Evolutionary conservation across 2,888 invertebrate genomes (phyloP).

Genomic region (Phortica magna): DNA sequence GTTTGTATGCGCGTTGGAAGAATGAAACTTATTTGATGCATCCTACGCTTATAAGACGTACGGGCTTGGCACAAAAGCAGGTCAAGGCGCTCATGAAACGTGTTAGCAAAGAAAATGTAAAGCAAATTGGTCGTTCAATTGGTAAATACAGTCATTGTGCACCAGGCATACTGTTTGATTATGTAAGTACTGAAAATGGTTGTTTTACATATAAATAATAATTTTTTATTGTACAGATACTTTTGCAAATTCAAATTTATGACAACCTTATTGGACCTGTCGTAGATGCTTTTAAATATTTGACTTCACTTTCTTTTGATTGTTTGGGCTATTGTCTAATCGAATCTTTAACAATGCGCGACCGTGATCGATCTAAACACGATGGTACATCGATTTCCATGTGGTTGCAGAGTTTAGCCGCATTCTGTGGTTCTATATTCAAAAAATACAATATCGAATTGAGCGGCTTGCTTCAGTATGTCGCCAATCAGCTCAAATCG

Average conservation of each 20-base stretch:
- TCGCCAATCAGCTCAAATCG: conserved; percentile 97
- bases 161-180: conserved; percentile 97
- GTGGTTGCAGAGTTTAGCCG: conserved; percentile 96
- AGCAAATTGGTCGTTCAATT: conserved; percentile 95
- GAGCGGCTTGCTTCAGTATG: conserved; percentile 96
- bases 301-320: conserved; percentile 96
- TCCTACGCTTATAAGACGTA: conserved; percentile 89
- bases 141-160: conserved; percentile 98
- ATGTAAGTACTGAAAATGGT: conserved; percentile 80
- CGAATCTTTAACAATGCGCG: conserved; percentile 91
- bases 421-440: conserved; percentile 97
- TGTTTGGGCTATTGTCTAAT: conserved; percentile 97
- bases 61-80: conserved; percentile 92
- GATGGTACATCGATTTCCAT: conserved; percentile 94
- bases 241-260: conserved; percentile 92
- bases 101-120: conserved; percentile 98
- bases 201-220: not conserved
- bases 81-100: conserved; percentile 98
- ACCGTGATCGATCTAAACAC: conserved; percentile 87
- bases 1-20: conserved; percentile 97
- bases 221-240: conserved; percentile 77
- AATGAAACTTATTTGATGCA: conserved; percentile 91
- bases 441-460: conserved; percentile 98
- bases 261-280: conserved; percentile 97
- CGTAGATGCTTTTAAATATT: conserved; percentile 97